A percentile compares a stretch with the other conserved stretches of the same genome.
Evolutionary conservation across 2,113 vertebrate species (phyloP).

Genomic region (Pomatostomus ruficeps): DNA sequence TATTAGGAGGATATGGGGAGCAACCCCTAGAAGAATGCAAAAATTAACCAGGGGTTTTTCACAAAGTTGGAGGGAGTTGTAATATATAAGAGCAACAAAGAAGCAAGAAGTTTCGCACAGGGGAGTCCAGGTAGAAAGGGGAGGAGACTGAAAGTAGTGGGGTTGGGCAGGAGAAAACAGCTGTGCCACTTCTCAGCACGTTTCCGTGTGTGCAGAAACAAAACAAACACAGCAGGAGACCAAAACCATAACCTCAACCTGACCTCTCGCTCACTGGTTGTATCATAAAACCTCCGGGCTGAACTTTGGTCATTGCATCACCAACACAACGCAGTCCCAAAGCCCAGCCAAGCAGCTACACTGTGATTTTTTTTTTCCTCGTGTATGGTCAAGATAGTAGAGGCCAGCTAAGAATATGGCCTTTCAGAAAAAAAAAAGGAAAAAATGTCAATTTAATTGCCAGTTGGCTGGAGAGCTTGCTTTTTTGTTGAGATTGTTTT

Average conservation of each 20-base stretch:
- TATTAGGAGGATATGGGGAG: background rate
- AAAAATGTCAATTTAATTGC: background rate
- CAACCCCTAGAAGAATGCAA: background rate
- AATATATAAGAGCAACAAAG: background rate
- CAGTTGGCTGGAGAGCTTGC: background rate
- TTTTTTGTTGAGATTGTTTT: background rate
- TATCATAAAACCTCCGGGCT: background rate
- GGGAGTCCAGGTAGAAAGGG: background rate
- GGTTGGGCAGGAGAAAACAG: background rate
- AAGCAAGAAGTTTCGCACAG: background rate
- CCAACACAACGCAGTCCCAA: background rate
- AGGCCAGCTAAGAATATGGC: background rate
- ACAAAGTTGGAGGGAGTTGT: background rate
- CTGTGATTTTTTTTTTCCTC: background rate
- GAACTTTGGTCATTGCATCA: constrained; percentile 25
- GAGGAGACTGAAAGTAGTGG: background rate
- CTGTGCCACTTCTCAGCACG: background rate
- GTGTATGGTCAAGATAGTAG: background rate
- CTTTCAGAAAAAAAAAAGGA: background rate
- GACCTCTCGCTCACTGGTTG: background rate
- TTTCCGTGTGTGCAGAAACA: background rate
- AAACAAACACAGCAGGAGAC: background rate
- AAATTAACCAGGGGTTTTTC: background rate
- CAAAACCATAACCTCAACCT: background rate
- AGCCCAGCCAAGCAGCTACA: background rate